These are phyloP conservation scores for Thalassophryne amazonica DNA, from an alignment of 2,797 vertebrate species.

Conservation along the genomic window DNA sequence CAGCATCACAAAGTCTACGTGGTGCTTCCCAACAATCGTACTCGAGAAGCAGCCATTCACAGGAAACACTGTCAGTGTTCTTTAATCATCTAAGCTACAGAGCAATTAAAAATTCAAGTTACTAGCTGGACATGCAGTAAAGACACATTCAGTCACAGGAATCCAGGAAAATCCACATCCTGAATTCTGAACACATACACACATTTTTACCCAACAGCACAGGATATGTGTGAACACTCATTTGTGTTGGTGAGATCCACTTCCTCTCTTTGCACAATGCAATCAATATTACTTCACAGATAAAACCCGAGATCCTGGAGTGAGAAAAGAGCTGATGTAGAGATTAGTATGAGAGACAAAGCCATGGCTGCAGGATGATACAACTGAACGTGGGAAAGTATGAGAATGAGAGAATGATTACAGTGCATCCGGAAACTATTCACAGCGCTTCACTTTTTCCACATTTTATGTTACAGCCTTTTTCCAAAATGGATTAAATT, in stretches of 20 bases:
- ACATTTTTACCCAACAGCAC: not conserved
- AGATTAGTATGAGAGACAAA: constrained; percentile 2
- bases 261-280: constrained; percentile 19
- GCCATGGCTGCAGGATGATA: not conserved
- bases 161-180: constrained; percentile 19
- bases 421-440: too few species aligned
- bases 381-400: not conserved
- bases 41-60: constrained; percentile 17
- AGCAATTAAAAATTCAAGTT: constrained; percentile 14
- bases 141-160: not conserved
- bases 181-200: not conserved
- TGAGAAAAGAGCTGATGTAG: not conserved
- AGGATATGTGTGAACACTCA: not conserved
- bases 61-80: not conserved
- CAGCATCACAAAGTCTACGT: not conserved
- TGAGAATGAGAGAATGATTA: not conserved
- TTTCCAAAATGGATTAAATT: too few species aligned
- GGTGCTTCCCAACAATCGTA: not conserved
- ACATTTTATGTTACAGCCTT: too few species aligned
- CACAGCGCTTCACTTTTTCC: too few species aligned
- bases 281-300: constrained; percentile 35
- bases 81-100: constrained; percentile 14
- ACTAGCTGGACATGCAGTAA: not conserved
- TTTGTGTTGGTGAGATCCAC: constrained; percentile 19
- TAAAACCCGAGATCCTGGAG: not conserved